Base-by-base conservation (phyloP, 1,140 invertebrate species). In the Propsilocerus akamusi region DNA sequence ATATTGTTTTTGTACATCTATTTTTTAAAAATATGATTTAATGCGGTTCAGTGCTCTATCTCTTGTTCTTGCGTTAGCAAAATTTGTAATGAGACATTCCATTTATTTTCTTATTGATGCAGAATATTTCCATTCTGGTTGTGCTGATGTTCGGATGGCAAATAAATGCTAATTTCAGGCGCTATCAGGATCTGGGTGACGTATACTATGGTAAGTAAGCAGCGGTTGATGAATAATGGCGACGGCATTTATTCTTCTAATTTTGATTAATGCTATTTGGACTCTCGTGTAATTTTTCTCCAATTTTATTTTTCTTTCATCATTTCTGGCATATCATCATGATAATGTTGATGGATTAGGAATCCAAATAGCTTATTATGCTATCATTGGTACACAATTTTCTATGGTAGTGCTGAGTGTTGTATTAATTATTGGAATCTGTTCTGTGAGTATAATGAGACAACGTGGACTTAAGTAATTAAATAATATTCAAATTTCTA, bases 61-160 rank as follows among this genome's bases (percentile, higher is more conserved):
- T 20, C 34, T 20, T 41, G 14, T 20, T 8, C 17, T 6, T 41
- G 17, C n/a, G 8, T 41, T 41, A 20, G 4, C 5, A 5, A 20
- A 17, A 41, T 20, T 41, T 14, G 22, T 20, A 41, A 41, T 20
- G 17, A 20, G 8, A 41, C 17, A 20, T 20, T 7, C 22, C 5
- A 20, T 37, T 37, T 17, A 4, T 14, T 14, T 17, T 41, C 17
- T 41, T 41, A 20, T 41, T 8, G 5, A 20, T 41, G 17, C 34
- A 41, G 34, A 41, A 41, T 17, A 41, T 41, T 41, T 41, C 34
- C 34, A 41, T 41, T 41, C 34, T 41, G 5, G 22, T 41, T 41
- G 12, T 41, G 5, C 4, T 41, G 22, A 41, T 41, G 34, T 41
- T 41, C 22, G 34, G 34, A 41, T 41, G 34, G 34, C 34, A 41